Base-by-base conservation (phyloP, 2,113 vertebrate species). In the Eurypyga helias region DNA sequence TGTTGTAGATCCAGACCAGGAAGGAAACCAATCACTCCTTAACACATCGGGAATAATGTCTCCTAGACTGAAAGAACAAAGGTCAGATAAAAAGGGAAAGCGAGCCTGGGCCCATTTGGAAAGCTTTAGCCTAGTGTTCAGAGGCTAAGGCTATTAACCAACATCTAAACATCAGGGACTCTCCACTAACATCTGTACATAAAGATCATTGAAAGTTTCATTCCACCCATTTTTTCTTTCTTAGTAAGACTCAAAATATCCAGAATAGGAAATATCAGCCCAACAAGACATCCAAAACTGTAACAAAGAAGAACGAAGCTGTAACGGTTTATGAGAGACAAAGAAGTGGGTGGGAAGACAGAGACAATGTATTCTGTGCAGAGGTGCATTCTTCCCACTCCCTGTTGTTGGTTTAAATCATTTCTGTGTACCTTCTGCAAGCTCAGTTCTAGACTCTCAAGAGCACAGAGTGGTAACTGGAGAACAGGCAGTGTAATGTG, bases 11-110 rank as follows among this genome's bases (percentile, higher is more conserved):
- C 17, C 61, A 83, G 81, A 85, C 46, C 0, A 13, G 60, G 60
- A 89, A 92, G 55, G 85, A 95, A 95, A 92, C 54, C 58, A 90
- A 80, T 94, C 41, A 51, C 46, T 77, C 61, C 45, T 92, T 83
- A 73, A 92, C 10, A 57, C 31, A 75, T 51, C 57, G 57, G 43
- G 82, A 87, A 87, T 57, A 84, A 91, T 87, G 45, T 67, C 41
- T 93, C 67, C 65, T 82, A 76, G 66, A 34, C 43, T 69, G 57
- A 93, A 89, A 91, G 91, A 84, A 91, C 71, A 71, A 77, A 91
- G 55, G 60, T 81, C 72, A 78, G 52, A 64, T 69, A 82, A 85
- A 87, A 79, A 43, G 17, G 7, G 55, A 75, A 67, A 65, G 38
- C 13, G 29, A 90, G 38, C 9, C 25, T 73, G 54, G 41, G 9